Evolutionary conservation across 30 jellyfish, hydroid and myxozoan species (phyloP), one percentile per base, ranked within the genome.

Genomic region (Nemopilema nomurai): DNA sequence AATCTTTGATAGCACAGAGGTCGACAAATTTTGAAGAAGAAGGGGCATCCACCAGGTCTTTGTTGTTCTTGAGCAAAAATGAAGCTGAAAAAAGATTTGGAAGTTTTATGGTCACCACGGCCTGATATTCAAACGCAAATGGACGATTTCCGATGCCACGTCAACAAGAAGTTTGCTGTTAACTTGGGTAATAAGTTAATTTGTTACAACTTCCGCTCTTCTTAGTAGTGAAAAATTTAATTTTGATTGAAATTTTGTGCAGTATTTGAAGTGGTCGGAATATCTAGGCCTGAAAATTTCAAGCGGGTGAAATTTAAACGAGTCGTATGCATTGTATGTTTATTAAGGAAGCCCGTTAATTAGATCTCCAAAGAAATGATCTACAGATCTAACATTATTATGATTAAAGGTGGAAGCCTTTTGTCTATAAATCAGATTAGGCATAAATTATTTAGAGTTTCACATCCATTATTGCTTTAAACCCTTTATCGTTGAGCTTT

Each of bases 101-200:
- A 87, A 50, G 65, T 80, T 27, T n/a, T 87, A 83, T 87, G 96
- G 96, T 29, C 75, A 18, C 96, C 96, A 71, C 50, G 24, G 67
- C 84, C 70, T 49, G 80, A 90, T 84, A 68, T 27, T 87, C 66
- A 23, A 25, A 69, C 96, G 20, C 96, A 77, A 69, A 87, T 87
- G 96, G 96, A 87, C 23, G 87, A 62, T 20, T 87, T 87, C 57
- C 71, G 96, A 68, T 71, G 87, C 89, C 90, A 78, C 90, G 90
- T 87, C 87, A 87, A 87, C 96, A 63, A 79, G 79, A 87, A 87
- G 79, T 87, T 69, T 74, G 80, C 65, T 6, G 27, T 79, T 29
- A 62, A 74, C 25, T 50, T 87, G 27, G 96, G 96, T 87, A 69
- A 62, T 83, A 28, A 49, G 49, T 29, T 21, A 49, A 41, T 41